Evolutionary conservation across 2,113 vertebrate genomes (phyloP), one percentile per base, ranked within the genome.

Genomic region (Patagioenas fasciata): DNA sequence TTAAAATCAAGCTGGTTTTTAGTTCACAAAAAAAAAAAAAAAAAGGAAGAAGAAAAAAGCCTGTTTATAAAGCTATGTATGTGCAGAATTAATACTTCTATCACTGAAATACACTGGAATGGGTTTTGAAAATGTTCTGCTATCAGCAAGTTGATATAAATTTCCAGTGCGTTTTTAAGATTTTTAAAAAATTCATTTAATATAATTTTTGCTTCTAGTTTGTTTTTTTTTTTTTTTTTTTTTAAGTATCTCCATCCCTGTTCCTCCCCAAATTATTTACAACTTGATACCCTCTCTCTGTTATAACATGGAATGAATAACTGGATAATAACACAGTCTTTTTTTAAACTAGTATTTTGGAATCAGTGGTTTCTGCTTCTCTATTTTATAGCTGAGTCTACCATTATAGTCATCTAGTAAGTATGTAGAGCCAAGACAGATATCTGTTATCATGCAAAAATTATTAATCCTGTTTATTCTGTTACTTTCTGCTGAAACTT

Each of bases 1-100:
- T 88, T 85, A 82, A 93, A 93, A 94, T 92, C 94, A 91, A 71
- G 89, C 85, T 93, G 67, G 42, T 96, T 95, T 93, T 92, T 62
- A 62, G 73, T 81, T 82, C 57, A 65, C n/a, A 13, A 32, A 17
- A 31, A 54, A 71, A 78, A 72, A 3, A 34, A 29, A 31, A 24
- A 34, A 44, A 50, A 50, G 32, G 36, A 48, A 29, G 38, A 47
- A 70, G 28, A 38, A 19, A 24, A 38, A 70, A 57, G 18, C 44
- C 44, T 47, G 44, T 74, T 70, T 75, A 11, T 91, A 64, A 93
- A 28, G 62, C 58, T 89, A 4, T 47, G 74, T 47, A 58, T 66
- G 28, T 89, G 78, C 67, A 84, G 70, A 83, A 91, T 70, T 48
- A 14, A 50, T 47, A 65, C 72, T 92, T 73, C 57, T 92, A 4